Percentiles rank a stretch among this genome's conserved stretches.
phyloP scores from a whole-genome alignment of 2,113 vertebrate genomes.

The Tetraodon nigroviridis region DNA sequence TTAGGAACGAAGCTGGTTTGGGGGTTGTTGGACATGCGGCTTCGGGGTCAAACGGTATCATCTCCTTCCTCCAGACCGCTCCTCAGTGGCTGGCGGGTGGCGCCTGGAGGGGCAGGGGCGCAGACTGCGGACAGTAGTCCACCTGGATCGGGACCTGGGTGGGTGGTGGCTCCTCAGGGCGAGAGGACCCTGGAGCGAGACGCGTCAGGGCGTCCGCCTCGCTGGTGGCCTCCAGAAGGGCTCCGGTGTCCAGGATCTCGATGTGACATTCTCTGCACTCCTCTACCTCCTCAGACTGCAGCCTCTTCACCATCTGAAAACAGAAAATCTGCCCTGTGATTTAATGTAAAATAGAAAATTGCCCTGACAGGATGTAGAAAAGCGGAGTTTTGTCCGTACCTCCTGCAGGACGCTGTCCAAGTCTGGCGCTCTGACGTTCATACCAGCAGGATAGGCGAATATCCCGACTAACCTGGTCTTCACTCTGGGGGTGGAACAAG shows the following conservation, averaged over 20 bases:
- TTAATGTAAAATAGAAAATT: too few species aligned
- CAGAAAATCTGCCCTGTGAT: too few species aligned
- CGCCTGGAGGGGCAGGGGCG: not conserved
- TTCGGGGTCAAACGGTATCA: not conserved
- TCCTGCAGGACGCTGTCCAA: slow-evolving; percentile 50
- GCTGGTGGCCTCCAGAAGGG: not conserved
- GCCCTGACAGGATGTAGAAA: too few species aligned
- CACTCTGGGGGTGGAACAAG: slow-evolving; percentile 32
- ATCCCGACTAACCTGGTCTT: slow-evolving; percentile 20
- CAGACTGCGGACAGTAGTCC: slow-evolving; percentile 26
- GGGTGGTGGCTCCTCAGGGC: not conserved
- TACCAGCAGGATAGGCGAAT: slow-evolving; percentile 48
- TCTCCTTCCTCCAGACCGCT: not conserved
- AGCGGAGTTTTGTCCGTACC: slow-evolving; percentile 32
- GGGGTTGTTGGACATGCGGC: too few species aligned
- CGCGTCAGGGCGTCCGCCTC: not conserved
- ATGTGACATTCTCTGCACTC: slow-evolving; percentile 59
- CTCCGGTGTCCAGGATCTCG: slow-evolving; percentile 42
- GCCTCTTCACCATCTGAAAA: slow-evolving; percentile 41
- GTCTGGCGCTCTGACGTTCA: slow-evolving; percentile 50
- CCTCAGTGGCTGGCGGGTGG: slow-evolving; percentile 7
- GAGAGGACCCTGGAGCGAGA: not conserved
- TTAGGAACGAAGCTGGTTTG: too few species aligned
- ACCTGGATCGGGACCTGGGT: not conserved
- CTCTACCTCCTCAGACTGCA: slow-evolving; percentile 40